phyloP scores from a whole-genome alignment of 2,888 invertebrate genomes.

The Leptura quadrifasciata region DNA sequence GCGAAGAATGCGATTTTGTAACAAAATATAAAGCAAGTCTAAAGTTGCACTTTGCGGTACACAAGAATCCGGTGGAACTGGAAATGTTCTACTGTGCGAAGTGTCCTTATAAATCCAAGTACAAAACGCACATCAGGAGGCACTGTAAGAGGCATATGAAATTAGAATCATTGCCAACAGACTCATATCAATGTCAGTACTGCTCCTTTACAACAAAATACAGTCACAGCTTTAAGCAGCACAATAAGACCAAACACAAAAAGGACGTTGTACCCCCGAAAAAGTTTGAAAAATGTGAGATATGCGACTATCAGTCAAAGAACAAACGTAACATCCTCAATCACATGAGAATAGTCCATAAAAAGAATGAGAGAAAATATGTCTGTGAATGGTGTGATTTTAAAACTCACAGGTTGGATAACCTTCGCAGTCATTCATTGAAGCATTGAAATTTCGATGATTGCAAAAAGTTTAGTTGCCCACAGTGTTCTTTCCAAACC shows the following conservation, averaged over 20 bases:
- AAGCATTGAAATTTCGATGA: slow-evolving; percentile 23
- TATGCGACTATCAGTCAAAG: background rate
- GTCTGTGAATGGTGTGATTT: slow-evolving; percentile 26
- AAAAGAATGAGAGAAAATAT: background rate
- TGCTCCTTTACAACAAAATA: slow-evolving; percentile 15
- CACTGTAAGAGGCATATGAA: slow-evolving; percentile 30
- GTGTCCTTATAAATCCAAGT: slow-evolving; percentile 31
- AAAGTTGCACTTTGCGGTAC: slow-evolving; percentile 17
- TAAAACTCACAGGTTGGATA: background rate
- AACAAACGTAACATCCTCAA: background rate
- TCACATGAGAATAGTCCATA: slow-evolving; percentile 2
- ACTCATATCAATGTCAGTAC: slow-evolving; percentile 2
- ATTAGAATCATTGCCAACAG: background rate
- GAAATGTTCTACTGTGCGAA: slow-evolving; percentile 31
- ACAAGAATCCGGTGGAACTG: slow-evolving; percentile 22
- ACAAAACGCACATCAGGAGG: slow-evolving; percentile 39
- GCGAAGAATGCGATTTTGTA: slow-evolving; percentile 30
- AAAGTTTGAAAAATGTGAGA: background rate
- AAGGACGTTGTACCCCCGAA: background rate
- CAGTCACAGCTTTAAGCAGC: slow-evolving; percentile 6
- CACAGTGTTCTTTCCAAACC: slow-evolving; percentile 22
- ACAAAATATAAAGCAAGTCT: slow-evolving; percentile 42
- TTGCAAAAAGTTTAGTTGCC: slow-evolving; percentile 21
- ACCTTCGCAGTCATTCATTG: slow-evolving; percentile 21
- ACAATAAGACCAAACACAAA: slow-evolving; percentile 29